phyloP scores from a whole-genome alignment of 2,888 invertebrate genomes.

The Tachystola acroxantha region DNA sequence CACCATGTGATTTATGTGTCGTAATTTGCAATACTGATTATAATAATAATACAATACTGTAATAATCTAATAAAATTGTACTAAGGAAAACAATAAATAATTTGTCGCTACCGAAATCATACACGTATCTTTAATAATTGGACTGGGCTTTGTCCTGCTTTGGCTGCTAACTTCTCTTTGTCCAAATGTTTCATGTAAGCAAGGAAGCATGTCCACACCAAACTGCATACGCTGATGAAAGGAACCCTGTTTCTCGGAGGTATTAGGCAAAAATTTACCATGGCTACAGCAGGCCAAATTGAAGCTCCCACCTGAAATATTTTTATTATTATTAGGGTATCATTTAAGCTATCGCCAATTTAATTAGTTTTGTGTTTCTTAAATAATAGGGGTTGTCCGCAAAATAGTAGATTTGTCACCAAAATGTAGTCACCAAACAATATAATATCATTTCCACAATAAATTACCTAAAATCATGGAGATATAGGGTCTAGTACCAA shows the following conservation, averaged over 20 bases:
- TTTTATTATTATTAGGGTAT: too few relatives aligned
- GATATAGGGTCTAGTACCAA: too few relatives aligned
- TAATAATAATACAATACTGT: not conserved
- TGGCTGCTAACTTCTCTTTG: constrained; percentile 41
- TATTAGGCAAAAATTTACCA: constrained; percentile 84
- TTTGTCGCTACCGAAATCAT: constrained; percentile 14
- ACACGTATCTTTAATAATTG: constrained; percentile 30
- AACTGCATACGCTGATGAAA: constrained; percentile 86
- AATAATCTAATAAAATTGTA: not conserved
- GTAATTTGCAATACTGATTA: too few relatives aligned
- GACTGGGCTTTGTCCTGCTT: constrained; percentile 28
- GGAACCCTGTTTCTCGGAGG: constrained; percentile 86
- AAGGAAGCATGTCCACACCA: constrained; percentile 88
- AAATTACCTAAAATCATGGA: too few relatives aligned
- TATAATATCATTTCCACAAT: not conserved
- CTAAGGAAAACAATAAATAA: not conserved
- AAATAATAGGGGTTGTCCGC: too few relatives aligned
- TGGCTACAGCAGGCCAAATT: constrained; percentile 86
- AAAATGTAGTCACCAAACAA: too few relatives aligned
- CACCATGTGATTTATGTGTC: too few relatives aligned
- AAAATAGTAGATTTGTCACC: too few relatives aligned
- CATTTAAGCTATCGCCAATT: too few relatives aligned
- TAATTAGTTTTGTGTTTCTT: too few relatives aligned
- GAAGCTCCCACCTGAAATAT: constrained; percentile 81
- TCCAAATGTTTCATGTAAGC: constrained; percentile 87